Evolutionary conservation across 23 tunicate genomes (phyloP).

Genomic region (Diplosoma virens): DNA sequence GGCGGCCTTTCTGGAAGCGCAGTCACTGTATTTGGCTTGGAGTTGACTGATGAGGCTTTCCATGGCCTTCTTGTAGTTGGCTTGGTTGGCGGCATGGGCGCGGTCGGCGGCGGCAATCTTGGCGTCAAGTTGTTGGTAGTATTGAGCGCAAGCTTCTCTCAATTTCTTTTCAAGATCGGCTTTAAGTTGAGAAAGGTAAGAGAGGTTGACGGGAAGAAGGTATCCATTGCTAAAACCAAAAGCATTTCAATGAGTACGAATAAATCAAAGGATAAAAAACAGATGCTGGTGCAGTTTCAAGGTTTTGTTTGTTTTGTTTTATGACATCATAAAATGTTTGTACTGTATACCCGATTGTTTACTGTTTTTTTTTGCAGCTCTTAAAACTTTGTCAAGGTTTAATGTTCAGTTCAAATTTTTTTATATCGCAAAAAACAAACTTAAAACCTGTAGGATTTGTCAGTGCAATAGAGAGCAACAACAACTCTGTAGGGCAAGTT

Average conservation of each 20-base stretch:
- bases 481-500: too few species aligned
- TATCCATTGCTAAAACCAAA: neutral
- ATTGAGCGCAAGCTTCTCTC: constrained; percentile 20
- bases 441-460: too few species aligned
- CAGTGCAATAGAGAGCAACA: too few species aligned
- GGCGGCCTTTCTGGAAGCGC: constrained; percentile 33
- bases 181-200: constrained; percentile 4
- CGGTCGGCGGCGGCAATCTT: neutral
- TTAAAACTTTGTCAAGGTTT: too few species aligned
- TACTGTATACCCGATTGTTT: too few species aligned
- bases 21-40: constrained; percentile 19
- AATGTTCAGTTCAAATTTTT: too few species aligned
- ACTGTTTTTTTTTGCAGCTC: too few species aligned
- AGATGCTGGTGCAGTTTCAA: neutral
- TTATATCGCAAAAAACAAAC: too few species aligned
- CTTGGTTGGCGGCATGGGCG: neutral
- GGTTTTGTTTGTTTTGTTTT: too few species aligned
- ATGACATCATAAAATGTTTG: too few species aligned
- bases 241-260: neutral
- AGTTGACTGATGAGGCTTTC: neutral
- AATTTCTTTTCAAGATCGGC: constrained; percentile 1
- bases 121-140: neutral
- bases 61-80: constrained; percentile 9
- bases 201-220: neutral
- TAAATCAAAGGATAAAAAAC: neutral